Base-by-base conservation (phyloP, 2,113 vertebrate genomes). In the Aleadryas rufinucha region DNA sequence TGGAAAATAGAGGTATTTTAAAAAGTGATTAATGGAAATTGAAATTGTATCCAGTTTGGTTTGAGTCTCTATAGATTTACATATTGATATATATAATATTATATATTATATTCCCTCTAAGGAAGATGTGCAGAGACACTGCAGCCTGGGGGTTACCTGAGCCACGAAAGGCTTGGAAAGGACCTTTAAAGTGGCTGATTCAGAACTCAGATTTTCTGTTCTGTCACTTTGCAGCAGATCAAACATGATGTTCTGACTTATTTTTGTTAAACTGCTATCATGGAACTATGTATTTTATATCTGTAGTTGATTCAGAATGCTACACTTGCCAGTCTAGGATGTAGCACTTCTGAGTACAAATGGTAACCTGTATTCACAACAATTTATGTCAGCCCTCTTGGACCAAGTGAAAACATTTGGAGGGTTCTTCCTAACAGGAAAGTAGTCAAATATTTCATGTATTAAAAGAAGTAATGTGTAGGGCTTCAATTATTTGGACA, bases 141-240 rank as follows among this genome's bases (percentile, higher is more conserved):
- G 59, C 33, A 61, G 28, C 0, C 0, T 20, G 41, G 37, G 19
- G 1, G 4, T 68, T 57, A 19, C 23, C 17, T 44, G 53, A 64
- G 37, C 50, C 33, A 8, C 30, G 33, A n/a, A 54, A 74, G 15
- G 4, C 10, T 60, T 71, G 64, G 23, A 44, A 60, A 35, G 18
- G 15, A 69, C 65, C 35, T 59, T 81, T 31, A 7, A 49, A 65
- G 44, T 44, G 39, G 5, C 61, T 86, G 33, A 47, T 71, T 28
- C 6, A 54, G 21, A 90, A 13, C 18, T 50, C 14, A 41, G 24
- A 26, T 5, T 31, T 28, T 31, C 42, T 60, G 9, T 50, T 39
- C 10, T 72, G 59, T 45, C 54, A 35, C 33, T 91, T 80, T 52
- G 28, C 53, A 77, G 47, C 7, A 3, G 21, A 26, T 78, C 64